phyloP scores from a whole-genome alignment of 2,888 invertebrate species.

The Empis livida region DNA sequence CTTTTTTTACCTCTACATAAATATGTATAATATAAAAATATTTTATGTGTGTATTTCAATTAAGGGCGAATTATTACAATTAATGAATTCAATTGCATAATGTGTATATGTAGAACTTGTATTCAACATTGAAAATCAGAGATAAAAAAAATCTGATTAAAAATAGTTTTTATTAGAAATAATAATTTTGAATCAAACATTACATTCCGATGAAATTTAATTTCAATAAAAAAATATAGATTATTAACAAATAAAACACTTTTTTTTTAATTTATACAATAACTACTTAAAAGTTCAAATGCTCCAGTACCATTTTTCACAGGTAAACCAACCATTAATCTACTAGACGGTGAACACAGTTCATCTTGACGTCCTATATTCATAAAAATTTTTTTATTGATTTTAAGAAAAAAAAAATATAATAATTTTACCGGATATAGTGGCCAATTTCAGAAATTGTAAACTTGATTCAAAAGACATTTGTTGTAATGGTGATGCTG shows the following conservation, averaged over 20 bases:
- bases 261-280: background rate
- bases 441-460: slow-evolving; percentile 67
- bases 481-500: slow-evolving; percentile 90
- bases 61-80: too few species aligned
- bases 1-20: too few species aligned
- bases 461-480: slow-evolving; percentile 96
- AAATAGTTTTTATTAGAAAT: background rate
- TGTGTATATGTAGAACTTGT: background rate
- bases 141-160: background rate
- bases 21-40: too few species aligned
- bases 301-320: slow-evolving; percentile 73
- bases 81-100: background rate
- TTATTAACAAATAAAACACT: too few species aligned
- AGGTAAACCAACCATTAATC: slow-evolving; percentile 75
- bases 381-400: background rate
- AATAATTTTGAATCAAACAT: background rate
- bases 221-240: too few species aligned
- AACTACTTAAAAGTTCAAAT: slow-evolving; percentile 37
- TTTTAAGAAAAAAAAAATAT: background rate
- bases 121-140: background rate
- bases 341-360: slow-evolving; percentile 71
- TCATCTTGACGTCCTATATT: slow-evolving; percentile 55
- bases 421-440: slow-evolving; percentile 25
- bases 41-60: too few species aligned
- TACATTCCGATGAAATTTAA: background rate